phyloP scores from a whole-genome alignment of 2,888 invertebrate species.

The Pharmacophagus antenor region DNA sequence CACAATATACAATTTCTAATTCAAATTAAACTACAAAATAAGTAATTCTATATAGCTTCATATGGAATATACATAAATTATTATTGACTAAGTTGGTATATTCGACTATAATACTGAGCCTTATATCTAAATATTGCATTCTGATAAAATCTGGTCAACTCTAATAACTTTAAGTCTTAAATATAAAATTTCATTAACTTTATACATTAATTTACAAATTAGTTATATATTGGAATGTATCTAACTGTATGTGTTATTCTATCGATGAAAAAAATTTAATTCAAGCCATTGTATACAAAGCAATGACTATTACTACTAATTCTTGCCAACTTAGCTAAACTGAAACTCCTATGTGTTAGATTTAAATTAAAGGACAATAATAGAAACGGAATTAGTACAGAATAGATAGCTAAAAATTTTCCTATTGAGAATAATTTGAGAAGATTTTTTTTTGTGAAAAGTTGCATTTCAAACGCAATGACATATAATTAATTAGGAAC shows the following conservation, averaged over 20 bases:
- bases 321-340: neutral
- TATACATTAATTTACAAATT: conserved; percentile 71
- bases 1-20: conserved; percentile 59
- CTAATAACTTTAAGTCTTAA: conserved; percentile 61
- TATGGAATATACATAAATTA: conserved; percentile 73
- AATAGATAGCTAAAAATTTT: neutral
- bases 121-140: conserved; percentile 78
- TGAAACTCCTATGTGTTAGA: neutral
- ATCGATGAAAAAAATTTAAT: neutral
- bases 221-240: conserved; percentile 58
- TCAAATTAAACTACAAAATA: conserved; percentile 42
- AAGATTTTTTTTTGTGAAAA: neutral
- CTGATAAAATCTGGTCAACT: conserved; percentile 79
- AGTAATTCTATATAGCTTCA: conserved; percentile 53
- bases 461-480: conserved; percentile 31
- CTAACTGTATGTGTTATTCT: conserved; percentile 39
- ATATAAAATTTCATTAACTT: conserved; percentile 52
- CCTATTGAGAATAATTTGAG: neutral
- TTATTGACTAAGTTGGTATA: conserved; percentile 58
- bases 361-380: neutral
- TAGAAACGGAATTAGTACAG: neutral
- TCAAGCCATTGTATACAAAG: neutral
- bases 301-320: neutral
- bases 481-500: conserved; percentile 69
- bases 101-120: conserved; percentile 76